A percentile compares a stretch with the other conserved stretches of the same genome.
Conservation (phyloP, 2,888 invertebrate species). For the Trissolcus japonicus region DNA sequence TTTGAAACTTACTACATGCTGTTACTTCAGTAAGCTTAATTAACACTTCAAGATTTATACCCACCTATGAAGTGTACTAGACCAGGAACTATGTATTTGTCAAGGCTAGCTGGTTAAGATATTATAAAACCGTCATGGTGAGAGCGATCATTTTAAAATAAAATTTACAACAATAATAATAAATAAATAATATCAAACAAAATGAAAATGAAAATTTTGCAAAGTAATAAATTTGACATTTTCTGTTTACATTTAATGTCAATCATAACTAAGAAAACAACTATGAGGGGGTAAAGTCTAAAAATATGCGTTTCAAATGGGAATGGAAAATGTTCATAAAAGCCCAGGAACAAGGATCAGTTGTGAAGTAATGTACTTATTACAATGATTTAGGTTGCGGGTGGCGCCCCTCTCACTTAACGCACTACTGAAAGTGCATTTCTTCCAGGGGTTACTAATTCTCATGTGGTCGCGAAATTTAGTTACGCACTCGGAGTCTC, state of each 20-base stretch:
- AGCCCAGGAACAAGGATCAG: not conserved
- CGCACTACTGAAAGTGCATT: conserved; percentile 44
- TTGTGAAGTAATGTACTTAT: conserved; percentile 20
- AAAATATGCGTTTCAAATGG: too few species aligned
- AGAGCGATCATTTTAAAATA: too few species aligned
- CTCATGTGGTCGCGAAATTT: conserved; percentile 51
- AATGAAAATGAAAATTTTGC: too few species aligned
- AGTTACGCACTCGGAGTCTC: conserved; percentile 36
- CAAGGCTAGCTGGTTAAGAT: not conserved
- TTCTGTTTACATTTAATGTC: too few species aligned
- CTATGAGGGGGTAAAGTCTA: too few species aligned
- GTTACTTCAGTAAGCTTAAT: conserved; percentile 38
- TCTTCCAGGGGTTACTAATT: conserved; percentile 47
- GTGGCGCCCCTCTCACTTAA: conserved; percentile 47
- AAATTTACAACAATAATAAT: too few species aligned
- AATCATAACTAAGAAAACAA: too few species aligned
- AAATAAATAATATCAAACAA: too few species aligned
- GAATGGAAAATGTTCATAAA: too few species aligned
- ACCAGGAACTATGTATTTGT: not conserved
- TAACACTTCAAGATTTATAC: conserved; percentile 48
- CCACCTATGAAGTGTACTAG: not conserved
- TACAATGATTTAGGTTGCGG: conserved; percentile 39
- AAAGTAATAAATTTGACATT: too few species aligned
- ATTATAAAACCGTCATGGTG: too few species aligned
- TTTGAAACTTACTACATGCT: conserved; percentile 35